phyloP scores from a whole-genome alignment of 2,113 vertebrate species.

The Aspiorhynchus laticeps region DNA sequence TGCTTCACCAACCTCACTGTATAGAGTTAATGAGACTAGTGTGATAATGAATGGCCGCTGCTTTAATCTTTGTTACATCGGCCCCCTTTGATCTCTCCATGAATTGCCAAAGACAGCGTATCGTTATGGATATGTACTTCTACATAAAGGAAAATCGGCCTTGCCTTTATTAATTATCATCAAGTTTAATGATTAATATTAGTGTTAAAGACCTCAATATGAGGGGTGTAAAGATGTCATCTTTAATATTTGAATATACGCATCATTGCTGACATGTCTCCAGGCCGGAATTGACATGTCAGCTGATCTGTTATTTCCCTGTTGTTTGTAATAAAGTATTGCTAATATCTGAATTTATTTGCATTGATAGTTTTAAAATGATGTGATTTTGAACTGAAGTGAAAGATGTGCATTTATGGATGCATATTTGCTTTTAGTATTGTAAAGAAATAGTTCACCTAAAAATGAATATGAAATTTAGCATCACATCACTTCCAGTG shows the following conservation, averaged over 20 bases:
- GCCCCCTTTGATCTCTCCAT: slow-evolving; percentile 31
- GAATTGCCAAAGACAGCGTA: neutral
- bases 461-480: neutral
- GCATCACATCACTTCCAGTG: neutral
- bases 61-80: slow-evolving; percentile 18
- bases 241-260: slow-evolving; percentile 21
- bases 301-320: neutral
- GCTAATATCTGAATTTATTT: neutral
- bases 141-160: slow-evolving; percentile 15
- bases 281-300: neutral
- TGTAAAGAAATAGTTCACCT: neutral
- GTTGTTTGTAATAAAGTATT: neutral
- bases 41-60: slow-evolving; percentile 34
- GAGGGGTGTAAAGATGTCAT: slow-evolving; percentile 10
- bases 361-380: neutral
- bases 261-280: neutral
- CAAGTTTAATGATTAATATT: slow-evolving; percentile 16
- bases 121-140: slow-evolving; percentile 32
- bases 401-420: neutral
- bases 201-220: slow-evolving; percentile 32
- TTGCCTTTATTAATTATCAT: slow-evolving; percentile 27
- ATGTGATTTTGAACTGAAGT: neutral
- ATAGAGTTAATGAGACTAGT: slow-evolving; percentile 20
- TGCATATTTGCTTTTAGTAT: neutral
- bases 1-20: neutral